Conservation (phyloP, 2,888 invertebrate species). For the Gryllus longicercus region DNA sequence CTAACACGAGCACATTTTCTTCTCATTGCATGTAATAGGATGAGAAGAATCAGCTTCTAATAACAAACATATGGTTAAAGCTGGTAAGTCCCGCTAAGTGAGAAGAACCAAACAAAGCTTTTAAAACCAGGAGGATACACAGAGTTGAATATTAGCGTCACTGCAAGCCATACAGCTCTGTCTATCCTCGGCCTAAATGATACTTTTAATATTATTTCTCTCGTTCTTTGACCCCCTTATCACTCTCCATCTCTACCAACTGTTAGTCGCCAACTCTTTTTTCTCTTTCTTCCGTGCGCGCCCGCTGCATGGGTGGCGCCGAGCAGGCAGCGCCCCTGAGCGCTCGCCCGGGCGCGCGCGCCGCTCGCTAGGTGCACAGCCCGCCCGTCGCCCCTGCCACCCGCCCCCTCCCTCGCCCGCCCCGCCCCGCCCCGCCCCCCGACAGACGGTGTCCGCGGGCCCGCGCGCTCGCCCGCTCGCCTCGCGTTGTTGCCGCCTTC, state of each 20-base stretch:
- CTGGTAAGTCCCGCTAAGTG: slow-evolving; percentile 67
- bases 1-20: slow-evolving; percentile 42
- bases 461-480: not conserved
- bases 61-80: slow-evolving; percentile 95
- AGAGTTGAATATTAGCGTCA: slow-evolving; percentile 33
- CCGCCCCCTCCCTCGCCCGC: not conserved
- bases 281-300: slow-evolving; percentile 39
- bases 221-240: slow-evolving; percentile 35
- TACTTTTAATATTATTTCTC: slow-evolving; percentile 31
- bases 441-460: not conserved
- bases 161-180: slow-evolving; percentile 29
- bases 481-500: not conserved
- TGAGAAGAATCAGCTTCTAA: slow-evolving; percentile 95
- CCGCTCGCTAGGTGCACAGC: not conserved
- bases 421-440: not conserved
- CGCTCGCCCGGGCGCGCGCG: not conserved
- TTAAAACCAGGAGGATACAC: slow-evolving; percentile 37
- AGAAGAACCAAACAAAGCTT: slow-evolving; percentile 33
- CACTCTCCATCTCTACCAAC: slow-evolving; percentile 18
- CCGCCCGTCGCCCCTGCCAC: not conserved
- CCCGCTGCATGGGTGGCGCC: slow-evolving; percentile 19
- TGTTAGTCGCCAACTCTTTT: slow-evolving; percentile 20
- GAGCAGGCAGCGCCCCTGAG: not conserved
- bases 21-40: slow-evolving; percentile 64
- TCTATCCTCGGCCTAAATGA: slow-evolving; percentile 36